A percentile compares a stretch with the other conserved stretches of the same genome.
Evolutionary conservation across 2,888 invertebrate genomes (phyloP).

Genomic region (Conchocele bisecta): DNA sequence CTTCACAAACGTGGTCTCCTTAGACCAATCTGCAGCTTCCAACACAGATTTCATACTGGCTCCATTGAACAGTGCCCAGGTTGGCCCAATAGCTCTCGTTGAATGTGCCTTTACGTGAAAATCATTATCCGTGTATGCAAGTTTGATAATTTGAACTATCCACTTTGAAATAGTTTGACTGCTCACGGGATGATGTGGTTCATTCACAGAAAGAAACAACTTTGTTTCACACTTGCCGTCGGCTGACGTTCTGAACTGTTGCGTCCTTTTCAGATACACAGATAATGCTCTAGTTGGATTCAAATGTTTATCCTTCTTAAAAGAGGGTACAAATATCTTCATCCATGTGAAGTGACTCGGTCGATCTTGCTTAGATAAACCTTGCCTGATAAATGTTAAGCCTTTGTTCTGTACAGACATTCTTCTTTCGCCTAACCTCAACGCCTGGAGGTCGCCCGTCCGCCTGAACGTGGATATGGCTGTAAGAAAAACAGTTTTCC

Average conservation of each 20-base stretch:
- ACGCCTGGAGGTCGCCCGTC: no score
- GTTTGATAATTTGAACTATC: conserved; percentile 7
- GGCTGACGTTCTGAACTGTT: conserved; percentile 11
- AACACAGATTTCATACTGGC: background rate
- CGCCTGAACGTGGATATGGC: conserved; percentile 16
- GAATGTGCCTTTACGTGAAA: background rate
- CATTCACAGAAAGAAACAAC: background rate
- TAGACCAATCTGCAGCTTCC: conserved; percentile 1
- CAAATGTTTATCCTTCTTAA: conserved; percentile 14
- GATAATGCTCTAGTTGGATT: conserved; percentile 29
- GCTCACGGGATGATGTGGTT: background rate
- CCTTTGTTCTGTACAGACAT: conserved; percentile 34
- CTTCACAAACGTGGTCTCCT: background rate
- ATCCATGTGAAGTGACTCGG: conserved; percentile 8
- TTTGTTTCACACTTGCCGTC: background rate
- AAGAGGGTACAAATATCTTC: conserved; percentile 26
- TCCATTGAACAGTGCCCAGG: background rate
- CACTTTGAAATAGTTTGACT: conserved; percentile 3
- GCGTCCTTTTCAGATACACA: conserved; percentile 31
- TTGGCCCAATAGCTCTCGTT: background rate
- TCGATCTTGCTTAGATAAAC: conserved; percentile 26
- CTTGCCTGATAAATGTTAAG: conserved; percentile 25
- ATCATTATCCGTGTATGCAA: background rate
- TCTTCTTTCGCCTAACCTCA: conserved; percentile 17
- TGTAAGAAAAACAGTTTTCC: conserved; percentile 10